Conservation (phyloP, 2,888 invertebrate species). For the Coecobrya sp. region DNA sequence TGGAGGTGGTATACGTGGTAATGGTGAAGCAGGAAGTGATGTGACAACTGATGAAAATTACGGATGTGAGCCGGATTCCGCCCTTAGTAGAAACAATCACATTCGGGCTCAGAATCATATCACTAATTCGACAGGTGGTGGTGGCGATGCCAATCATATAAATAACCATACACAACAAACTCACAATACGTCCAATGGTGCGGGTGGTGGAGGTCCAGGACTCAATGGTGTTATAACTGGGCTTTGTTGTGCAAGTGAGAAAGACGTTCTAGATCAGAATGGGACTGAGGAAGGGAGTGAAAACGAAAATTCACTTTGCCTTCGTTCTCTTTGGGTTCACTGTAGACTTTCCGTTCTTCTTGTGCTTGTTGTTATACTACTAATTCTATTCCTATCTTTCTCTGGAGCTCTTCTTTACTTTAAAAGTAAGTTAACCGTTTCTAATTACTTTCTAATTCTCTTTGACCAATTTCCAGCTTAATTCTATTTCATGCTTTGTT, state of each 20-base stretch:
- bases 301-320: slow-evolving; percentile 72
- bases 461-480: slow-evolving; percentile 26
- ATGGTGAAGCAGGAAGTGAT: slow-evolving; percentile 61
- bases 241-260: slow-evolving; percentile 77
- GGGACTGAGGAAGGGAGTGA: slow-evolving; percentile 81
- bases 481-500: not conserved
- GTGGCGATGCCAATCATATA: slow-evolving; percentile 63
- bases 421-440: slow-evolving; percentile 83
- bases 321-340: slow-evolving; percentile 82
- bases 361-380: slow-evolving; percentile 82
- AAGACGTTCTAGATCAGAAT: slow-evolving; percentile 78
- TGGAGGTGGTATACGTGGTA: slow-evolving; percentile 33
- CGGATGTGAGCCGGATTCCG: slow-evolving; percentile 65
- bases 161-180: slow-evolving; percentile 67
- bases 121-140: slow-evolving; percentile 44
- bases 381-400: slow-evolving; percentile 84
- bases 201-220: slow-evolving; percentile 43
- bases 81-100: slow-evolving; percentile 56
- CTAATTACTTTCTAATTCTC: not conserved
- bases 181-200: slow-evolving; percentile 75
- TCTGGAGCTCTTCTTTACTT: slow-evolving; percentile 85
- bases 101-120: slow-evolving; percentile 62
- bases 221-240: slow-evolving; percentile 70
- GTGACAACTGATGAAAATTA: slow-evolving; percentile 69
- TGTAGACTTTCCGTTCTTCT: slow-evolving; percentile 84